Evolutionary conservation across 2,113 vertebrate genomes (phyloP).

Genomic region (Chloebia gouldiae): DNA sequence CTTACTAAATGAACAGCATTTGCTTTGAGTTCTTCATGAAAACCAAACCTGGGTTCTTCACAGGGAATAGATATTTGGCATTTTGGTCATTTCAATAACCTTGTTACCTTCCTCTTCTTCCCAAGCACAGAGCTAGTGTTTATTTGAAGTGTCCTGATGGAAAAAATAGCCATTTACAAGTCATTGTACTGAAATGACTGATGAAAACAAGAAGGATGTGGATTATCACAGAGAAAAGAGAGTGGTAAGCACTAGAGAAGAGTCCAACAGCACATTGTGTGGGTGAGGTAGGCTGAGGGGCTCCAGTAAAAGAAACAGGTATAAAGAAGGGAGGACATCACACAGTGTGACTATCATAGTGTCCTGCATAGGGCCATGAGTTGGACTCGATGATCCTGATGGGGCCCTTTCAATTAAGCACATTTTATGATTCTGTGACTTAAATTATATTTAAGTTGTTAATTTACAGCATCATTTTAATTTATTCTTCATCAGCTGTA

Average conservation of each 20-base stretch:
- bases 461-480: not conserved
- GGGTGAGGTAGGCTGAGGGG: not conserved
- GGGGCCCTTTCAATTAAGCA: not conserved
- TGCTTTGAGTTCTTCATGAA: not conserved
- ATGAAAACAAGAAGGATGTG: not conserved
- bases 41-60: not conserved
- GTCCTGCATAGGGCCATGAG: not conserved
- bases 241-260: not conserved
- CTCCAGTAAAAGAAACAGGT: not conserved
- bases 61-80: not conserved
- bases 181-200: not conserved
- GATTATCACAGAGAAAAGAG: not conserved
- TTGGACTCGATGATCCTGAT: not conserved
- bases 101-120: not conserved
- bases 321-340: not conserved
- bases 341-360: fast-evolving
- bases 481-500: not conserved
- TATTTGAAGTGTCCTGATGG: not conserved
- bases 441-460: not conserved
- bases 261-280: not conserved
- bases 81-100: not conserved
- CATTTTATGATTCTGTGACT: not conserved
- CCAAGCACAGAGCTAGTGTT: not conserved
- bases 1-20: not conserved
- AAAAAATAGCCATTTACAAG: not conserved